Percentiles rank a stretch among this genome's conserved stretches.
Evolutionary conservation across 2,113 vertebrate species (phyloP).

Genomic region (Callionymus lyra): DNA sequence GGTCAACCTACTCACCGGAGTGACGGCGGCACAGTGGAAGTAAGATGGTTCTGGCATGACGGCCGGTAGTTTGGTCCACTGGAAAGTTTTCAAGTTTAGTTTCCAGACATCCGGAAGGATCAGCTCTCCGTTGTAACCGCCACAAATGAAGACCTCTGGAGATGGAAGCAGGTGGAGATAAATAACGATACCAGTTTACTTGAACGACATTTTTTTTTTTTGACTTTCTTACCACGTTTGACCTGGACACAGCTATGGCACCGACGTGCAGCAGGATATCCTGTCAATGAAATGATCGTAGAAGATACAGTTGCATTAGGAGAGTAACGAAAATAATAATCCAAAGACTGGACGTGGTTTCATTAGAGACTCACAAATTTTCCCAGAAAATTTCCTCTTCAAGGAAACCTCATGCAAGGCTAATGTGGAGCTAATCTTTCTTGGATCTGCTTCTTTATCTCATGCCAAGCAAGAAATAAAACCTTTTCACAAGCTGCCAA

Average conservation of each 20-base stretch:
- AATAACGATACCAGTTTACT: too few relatives aligned
- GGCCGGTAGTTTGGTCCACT: conserved; percentile 86
- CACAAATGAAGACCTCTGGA: conserved; percentile 90
- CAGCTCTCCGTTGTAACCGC: conserved; percentile 88
- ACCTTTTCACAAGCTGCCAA: too few relatives aligned
- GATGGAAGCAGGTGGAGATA: not conserved
- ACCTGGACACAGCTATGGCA: conserved; percentile 98
- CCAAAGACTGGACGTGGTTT: too few relatives aligned
- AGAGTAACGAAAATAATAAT: too few relatives aligned
- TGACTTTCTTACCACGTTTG: conserved; percentile 76
- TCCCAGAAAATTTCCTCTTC: too few relatives aligned
- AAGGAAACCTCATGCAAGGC: too few relatives aligned
- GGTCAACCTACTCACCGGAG: conserved; percentile 73
- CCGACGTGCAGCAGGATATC: conserved; percentile 87
- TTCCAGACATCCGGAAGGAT: conserved; percentile 95
- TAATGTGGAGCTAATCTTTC: too few relatives aligned
- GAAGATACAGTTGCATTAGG: not conserved
- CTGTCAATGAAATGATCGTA: too few relatives aligned
- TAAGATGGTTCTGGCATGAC: conserved; percentile 93
- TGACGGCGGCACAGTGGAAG: conserved; percentile 95
- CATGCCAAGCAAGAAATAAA: too few relatives aligned
- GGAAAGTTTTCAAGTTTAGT: conserved; percentile 82
- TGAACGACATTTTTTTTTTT: too few relatives aligned
- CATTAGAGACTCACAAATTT: too few relatives aligned
- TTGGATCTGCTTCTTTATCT: too few relatives aligned